Base-by-base conservation (phyloP, 2,113 vertebrate genomes). In the Rhizomys pruinosus region DNA sequence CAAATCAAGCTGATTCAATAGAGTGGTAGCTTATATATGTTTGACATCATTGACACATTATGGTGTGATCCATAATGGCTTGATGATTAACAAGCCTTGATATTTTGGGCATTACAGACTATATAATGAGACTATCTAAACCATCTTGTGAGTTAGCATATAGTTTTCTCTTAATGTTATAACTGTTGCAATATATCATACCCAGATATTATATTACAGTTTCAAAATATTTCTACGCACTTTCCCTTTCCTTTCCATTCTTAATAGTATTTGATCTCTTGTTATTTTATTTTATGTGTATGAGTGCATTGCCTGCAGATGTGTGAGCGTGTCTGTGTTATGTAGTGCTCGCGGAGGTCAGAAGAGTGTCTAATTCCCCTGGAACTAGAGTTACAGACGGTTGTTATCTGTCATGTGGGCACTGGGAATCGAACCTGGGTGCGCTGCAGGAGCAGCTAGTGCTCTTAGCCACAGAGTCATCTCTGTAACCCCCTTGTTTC, bases 171-270 rank as follows among this genome's bases (percentile, higher is more conserved):
- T 78, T 64, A 90, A 22, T 68, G 55, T 90, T 94, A 82, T 68
- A 8, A 64, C 32, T 82, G 71, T 42, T 66, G 39, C 64, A 93
- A 84, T 88, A 90, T 87, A 59, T 96, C 63, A 77, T 12, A 82
- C 92, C 90, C 80, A 69, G 55, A 71, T 73, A 87, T 37, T 19
- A 90, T 52, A 87, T 93, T 61, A 91, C 16, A 68, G 8, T 96
- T 93, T 96, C 69, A 80, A 90, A 91, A 89, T 91, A 92, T 93
- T 97, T 92, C 15, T 29, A 72, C 61, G 84, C 39, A n/a, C 11
- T 81, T 52, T 86, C 8, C 34, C 34, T 92, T 8, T 52, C 11
- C 6, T 6, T 52, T 52, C 47, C 47, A 6, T 52, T 52, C 47
- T 52, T 52, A 52, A 52, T n/a, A 52, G 11, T 52, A 52, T 52